Conservation (phyloP, 1,140 invertebrate species). For the Papilio aristodemus region DNA sequence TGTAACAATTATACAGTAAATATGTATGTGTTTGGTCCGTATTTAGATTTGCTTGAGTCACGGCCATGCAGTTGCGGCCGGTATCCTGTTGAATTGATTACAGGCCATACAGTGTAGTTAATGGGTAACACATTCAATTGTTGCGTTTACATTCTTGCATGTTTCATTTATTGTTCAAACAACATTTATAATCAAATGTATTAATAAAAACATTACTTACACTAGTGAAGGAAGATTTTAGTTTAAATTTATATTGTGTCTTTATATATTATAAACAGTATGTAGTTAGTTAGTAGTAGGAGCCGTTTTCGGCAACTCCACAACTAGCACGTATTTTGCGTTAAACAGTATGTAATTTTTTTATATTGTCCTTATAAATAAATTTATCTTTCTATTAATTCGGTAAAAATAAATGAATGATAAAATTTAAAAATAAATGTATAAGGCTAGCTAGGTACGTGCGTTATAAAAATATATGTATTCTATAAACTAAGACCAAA, state of each 20-base stretch:
- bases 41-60: conserved; percentile 6
- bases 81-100: conserved; percentile 29
- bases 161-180: background rate
- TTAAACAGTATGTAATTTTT: no score
- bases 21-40: background rate
- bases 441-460: no score
- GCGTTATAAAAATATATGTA: no score
- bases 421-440: no score
- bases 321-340: no score
- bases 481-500: background rate
- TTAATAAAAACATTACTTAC: no score
- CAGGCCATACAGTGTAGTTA: background rate
- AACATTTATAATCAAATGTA: no score
- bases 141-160: conserved; percentile 3
- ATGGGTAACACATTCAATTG: background rate
- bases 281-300: no score
- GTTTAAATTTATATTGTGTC: background rate
- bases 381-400: no score
- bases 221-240: background rate
- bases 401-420: no score
- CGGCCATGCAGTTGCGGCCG: background rate
- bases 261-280: background rate
- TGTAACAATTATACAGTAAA: background rate
- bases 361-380: no score
- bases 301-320: no score